A percentile compares a stretch with the other conserved stretches of the same genome.
Conservation (phyloP, 2,797 vertebrate species). For the Octomys mimax region DNA sequence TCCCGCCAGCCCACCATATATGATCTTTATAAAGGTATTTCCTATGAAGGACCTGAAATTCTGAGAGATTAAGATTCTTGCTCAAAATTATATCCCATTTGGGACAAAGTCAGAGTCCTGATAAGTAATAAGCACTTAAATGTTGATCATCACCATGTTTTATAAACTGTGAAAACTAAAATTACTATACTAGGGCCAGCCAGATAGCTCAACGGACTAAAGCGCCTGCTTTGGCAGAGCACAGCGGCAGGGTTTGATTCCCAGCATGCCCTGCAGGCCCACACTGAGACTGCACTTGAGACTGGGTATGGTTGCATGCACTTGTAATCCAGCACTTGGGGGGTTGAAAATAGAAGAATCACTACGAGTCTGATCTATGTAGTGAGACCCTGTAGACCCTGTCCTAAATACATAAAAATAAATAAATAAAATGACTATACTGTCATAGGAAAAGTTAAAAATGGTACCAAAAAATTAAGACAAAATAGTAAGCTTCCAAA, state of each 20-base stretch:
- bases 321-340: no score
- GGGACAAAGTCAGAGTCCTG: neutral
- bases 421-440: constrained; percentile 1
- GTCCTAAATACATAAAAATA: no score
- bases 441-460: constrained; percentile 39
- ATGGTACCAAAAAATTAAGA: constrained; percentile 20
- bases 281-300: no score
- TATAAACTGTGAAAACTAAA: constrained; percentile 2
- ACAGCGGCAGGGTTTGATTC: no score
- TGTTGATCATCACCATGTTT: neutral
- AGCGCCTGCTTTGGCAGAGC: no score
- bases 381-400: no score
- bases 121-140: neutral
- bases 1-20: neutral
- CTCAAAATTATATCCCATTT: neutral
- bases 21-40: constrained; percentile 11
- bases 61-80: constrained; percentile 39
- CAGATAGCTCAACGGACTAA: no score
- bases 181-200: neutral
- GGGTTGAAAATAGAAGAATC: no score
- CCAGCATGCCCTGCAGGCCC: no score
- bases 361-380: no score
- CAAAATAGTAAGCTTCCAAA: constrained; percentile 7
- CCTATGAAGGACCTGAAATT: neutral
- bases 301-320: no score